Conservation (phyloP, 2,888 invertebrate genomes). For the Clostera curtula region DNA sequence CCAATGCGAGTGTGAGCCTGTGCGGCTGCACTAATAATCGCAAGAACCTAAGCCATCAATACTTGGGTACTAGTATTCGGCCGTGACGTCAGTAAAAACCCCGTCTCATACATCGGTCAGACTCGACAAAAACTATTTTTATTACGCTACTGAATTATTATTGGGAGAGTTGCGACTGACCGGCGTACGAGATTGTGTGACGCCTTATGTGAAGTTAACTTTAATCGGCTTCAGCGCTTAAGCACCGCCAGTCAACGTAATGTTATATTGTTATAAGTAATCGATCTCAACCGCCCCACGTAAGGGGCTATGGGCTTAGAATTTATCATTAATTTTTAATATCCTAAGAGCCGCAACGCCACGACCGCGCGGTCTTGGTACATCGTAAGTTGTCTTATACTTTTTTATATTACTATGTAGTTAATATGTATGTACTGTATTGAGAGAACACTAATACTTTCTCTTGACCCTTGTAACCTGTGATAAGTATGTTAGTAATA, state of each 20-base stretch:
- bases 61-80: no score
- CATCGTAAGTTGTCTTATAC: conserved; percentile 66
- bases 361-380: conserved; percentile 34
- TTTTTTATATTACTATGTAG: conserved; percentile 49
- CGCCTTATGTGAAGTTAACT: conserved; percentile 42
- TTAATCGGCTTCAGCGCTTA: conserved; percentile 54
- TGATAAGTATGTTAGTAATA: conserved; percentile 73
- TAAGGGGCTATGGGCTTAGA: conserved; percentile 60
- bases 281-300: conserved; percentile 68
- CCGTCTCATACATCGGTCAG: conserved; percentile 21
- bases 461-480: conserved; percentile 74
- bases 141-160: conserved; percentile 30
- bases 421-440: conserved; percentile 52
- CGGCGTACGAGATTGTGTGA: conserved; percentile 19
- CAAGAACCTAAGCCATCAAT: no score
- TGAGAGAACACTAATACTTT: conserved; percentile 71
- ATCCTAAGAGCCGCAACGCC: conserved; percentile 32
- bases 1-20: no score
- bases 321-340: conserved; percentile 42
- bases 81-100: no score
- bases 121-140: conserved; percentile 46
- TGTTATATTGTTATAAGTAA: conserved; percentile 51
- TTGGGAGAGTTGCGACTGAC: conserved; percentile 20
- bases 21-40: no score
- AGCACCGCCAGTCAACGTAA: conserved; percentile 59